phyloP scores from a whole-genome alignment of 2,888 invertebrate species.

The Taenaris catops region DNA sequence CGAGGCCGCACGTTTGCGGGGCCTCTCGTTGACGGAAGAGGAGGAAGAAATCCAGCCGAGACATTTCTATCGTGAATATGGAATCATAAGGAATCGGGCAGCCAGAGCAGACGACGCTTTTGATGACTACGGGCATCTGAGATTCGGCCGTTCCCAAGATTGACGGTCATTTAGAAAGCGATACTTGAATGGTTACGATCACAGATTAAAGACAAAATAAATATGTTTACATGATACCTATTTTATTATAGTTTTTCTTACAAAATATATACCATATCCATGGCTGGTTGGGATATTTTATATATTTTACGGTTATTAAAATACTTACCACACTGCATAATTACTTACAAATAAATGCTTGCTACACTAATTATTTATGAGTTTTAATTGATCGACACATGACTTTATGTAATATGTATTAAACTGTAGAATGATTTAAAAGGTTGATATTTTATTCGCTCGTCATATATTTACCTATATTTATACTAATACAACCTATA shows the following conservation, averaged over 20 bases:
- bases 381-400: too few species aligned
- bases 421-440: too few species aligned
- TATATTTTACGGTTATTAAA: too few species aligned
- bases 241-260: too few species aligned
- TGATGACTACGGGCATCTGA: slow-evolving; percentile 87
- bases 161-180: slow-evolving; percentile 37
- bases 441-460: too few species aligned
- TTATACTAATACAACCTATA: too few species aligned
- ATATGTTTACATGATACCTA: too few species aligned
- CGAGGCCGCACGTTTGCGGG: slow-evolving; percentile 43
- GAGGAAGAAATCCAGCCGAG: slow-evolving; percentile 53
- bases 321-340: too few species aligned
- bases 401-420: too few species aligned
- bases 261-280: slow-evolving; percentile 33
- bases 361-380: too few species aligned
- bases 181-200: slow-evolving; percentile 13
- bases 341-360: too few species aligned
- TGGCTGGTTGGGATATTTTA: slow-evolving; percentile 59
- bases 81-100: slow-evolving; percentile 61
- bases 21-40: slow-evolving; percentile 44
- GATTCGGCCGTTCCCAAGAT: slow-evolving; percentile 83
- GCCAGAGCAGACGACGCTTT: slow-evolving; percentile 81
- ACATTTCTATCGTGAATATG: slow-evolving; percentile 78
- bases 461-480: too few species aligned
- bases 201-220: slow-evolving; percentile 20